These are phyloP conservation scores for Blastomussa wellsi DNA, from an alignment of 92 coral and sea anemone species.

Conservation along the genomic window DNA sequence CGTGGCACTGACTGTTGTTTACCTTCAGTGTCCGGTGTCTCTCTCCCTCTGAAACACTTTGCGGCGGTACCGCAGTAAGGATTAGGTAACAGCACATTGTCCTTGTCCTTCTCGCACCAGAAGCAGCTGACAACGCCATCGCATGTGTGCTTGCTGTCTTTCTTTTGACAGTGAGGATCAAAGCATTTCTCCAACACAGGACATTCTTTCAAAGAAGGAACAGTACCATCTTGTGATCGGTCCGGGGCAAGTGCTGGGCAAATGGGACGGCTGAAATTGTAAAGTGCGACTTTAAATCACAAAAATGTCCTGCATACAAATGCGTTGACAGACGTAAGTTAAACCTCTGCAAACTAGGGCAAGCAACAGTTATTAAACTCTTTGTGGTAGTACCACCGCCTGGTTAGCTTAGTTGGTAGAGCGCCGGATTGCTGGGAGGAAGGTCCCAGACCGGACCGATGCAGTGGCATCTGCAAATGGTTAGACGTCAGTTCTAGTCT, in stretches of 20 bases:
- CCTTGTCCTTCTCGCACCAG: conserved; percentile 63
- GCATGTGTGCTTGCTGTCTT: conserved; percentile 21
- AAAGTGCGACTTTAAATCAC: background rate
- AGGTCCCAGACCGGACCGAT: too few relatives aligned
- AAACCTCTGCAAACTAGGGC: too few relatives aligned
- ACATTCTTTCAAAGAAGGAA: background rate
- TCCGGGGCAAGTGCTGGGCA: conserved; percentile 15
- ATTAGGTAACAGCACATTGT: conserved; percentile 2
- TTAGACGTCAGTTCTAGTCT: too few relatives aligned
- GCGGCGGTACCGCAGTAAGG: conserved; percentile 48
- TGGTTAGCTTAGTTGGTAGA: too few relatives aligned
- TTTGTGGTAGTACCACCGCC: too few relatives aligned
- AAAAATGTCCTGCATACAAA: background rate
- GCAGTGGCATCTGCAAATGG: too few relatives aligned
- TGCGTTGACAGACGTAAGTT: too few relatives aligned
- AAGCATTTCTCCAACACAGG: conserved; percentile 41
- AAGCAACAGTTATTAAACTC: too few relatives aligned
- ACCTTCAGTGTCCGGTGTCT: background rate
- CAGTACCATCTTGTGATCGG: background rate
- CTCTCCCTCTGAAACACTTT: conserved; percentile 56
- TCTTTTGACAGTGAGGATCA: conserved; percentile 46
- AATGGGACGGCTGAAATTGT: conserved; percentile 21
- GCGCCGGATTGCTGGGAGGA: too few relatives aligned
- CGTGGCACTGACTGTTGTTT: background rate
- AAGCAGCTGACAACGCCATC: conserved; percentile 58